These are phyloP conservation scores for Beris chalybata DNA, from an alignment of 2,888 invertebrate genomes.

Conservation along the genomic window DNA sequence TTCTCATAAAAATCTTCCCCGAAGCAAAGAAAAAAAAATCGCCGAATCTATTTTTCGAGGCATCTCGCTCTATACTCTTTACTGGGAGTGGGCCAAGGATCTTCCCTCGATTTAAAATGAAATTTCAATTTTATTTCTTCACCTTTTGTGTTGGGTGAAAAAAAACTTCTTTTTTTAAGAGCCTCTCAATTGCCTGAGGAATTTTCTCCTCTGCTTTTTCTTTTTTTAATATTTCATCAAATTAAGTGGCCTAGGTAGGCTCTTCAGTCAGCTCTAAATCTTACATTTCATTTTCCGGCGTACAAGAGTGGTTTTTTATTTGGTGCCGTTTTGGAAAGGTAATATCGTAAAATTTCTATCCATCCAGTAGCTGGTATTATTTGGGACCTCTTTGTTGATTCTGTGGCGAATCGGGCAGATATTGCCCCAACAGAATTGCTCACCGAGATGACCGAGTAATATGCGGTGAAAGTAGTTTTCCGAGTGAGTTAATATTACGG, in stretches of 20 bases:
- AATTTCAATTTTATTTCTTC: slow-evolving; percentile 33
- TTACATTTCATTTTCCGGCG: slow-evolving; percentile 23
- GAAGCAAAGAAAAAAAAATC: slow-evolving; percentile 2
- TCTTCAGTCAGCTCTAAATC: slow-evolving; percentile 17
- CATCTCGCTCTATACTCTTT: slow-evolving; percentile 6
- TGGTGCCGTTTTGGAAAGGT: slow-evolving; percentile 1
- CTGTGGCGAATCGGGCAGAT: slow-evolving; percentile 11
- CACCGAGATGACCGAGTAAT: not conserved
- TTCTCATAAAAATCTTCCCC: slow-evolving; percentile 37
- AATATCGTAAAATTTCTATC: slow-evolving; percentile 26
- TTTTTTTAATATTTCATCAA: slow-evolving; percentile 27
- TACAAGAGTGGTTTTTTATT: not conserved
- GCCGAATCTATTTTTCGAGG: not conserved
- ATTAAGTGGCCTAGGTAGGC: slow-evolving; percentile 21
- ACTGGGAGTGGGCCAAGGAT: slow-evolving; percentile 1
- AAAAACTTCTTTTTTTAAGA: not conserved
- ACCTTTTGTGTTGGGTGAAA: slow-evolving; percentile 26
- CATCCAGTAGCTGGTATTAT: not conserved
- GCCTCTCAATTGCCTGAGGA: slow-evolving; percentile 23
- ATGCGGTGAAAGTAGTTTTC: slow-evolving; percentile 12
- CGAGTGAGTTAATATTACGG: slow-evolving; percentile 24
- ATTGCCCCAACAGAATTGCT: slow-evolving; percentile 15
- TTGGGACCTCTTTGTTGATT: not conserved
- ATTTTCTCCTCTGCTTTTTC: slow-evolving; percentile 2
- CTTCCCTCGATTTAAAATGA: slow-evolving; percentile 24